These are phyloP conservation scores for Eira barbara DNA, from an alignment of 2,113 vertebrate species.

Conservation along the genomic window DNA sequence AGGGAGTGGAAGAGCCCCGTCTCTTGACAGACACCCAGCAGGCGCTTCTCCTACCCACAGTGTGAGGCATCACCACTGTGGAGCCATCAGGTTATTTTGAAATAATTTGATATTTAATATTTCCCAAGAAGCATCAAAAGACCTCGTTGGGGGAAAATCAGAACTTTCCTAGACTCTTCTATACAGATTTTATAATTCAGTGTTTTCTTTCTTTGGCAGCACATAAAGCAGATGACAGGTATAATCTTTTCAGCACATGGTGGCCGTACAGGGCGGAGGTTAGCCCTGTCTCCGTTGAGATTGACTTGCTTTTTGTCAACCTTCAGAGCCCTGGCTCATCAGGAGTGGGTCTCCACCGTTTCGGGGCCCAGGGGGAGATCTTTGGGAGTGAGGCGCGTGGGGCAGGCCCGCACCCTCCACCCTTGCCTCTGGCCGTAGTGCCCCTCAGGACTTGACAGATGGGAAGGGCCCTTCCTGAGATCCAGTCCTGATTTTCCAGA, in stretches of 20 bases:
- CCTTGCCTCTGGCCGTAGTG: accelerated
- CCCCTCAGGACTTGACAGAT: background rate
- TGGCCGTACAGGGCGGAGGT: background rate
- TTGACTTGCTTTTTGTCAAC: background rate
- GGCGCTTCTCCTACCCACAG: background rate
- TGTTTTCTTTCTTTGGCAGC: background rate
- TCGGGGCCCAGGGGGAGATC: background rate
- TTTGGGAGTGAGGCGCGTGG: background rate
- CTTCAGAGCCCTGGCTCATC: background rate
- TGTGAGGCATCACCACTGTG: background rate
- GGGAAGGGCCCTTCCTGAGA: too few species aligned
- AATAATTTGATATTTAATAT: background rate
- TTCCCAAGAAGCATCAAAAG: background rate
- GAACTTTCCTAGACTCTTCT: background rate
- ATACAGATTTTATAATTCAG: background rate
- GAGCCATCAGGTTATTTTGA: background rate
- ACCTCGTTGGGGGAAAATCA: background rate
- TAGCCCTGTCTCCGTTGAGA: background rate
- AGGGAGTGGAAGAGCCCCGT: background rate
- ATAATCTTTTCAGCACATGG: background rate
- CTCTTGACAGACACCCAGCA: background rate
- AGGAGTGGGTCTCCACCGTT: background rate
- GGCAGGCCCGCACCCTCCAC: background rate
- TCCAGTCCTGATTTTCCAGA: background rate
- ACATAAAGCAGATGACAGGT: too few species aligned